Evolutionary conservation across 2,888 invertebrate genomes (phyloP), one percentile per base, ranked within the genome.

Genomic region (Tromatobia lineatoria): DNA sequence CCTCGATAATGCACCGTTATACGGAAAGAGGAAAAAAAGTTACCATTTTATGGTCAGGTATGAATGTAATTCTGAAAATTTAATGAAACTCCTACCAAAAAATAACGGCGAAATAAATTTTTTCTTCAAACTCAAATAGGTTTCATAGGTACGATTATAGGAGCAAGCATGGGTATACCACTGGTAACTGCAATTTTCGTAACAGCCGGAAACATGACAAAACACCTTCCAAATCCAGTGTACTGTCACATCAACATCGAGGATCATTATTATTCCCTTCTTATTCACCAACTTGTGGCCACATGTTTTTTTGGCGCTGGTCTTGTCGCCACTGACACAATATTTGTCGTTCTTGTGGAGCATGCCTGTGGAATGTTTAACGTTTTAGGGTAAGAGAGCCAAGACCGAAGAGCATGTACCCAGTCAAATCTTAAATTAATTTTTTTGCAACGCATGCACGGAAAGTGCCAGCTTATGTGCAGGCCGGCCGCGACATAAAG

Each of bases 181-280:
- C 8, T 61, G n/a, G 1, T 76, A 42, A 18, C 66, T 8, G 34
- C 64, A 38, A 52, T 75, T 2, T 13, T 76, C 13, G 42, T 52
- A 13, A 20, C 38, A 15, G 11, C 54, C 42, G 42, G 34, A 15
- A 67, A 76, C 45, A n/a, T 4, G 3, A n/a, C n/a, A n/a, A n/a
- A n/a, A n/a, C 34, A 59, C 50, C 34, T 69, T 11, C 73, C 67
- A 23, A 6, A 54, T 59, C 73, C 66, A 18, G 73, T 67, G 18
- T 71, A 71, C 38, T 67, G 77, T 59, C 77, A 73, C 15, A 25
- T 73, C 47, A 59, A 82, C 18, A 25, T 47, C 2, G 50, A 82
- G 13, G n/a, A 82, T 50, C 45, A 82, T 73, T 82, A 50, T 67
- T 77, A 67, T 77, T 47, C 57, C 2, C 42, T 73, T 67, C 59